These are phyloP conservation scores for Rutpela maculata DNA, from an alignment of 2,888 invertebrate genomes.

Conservation along the genomic window DNA sequence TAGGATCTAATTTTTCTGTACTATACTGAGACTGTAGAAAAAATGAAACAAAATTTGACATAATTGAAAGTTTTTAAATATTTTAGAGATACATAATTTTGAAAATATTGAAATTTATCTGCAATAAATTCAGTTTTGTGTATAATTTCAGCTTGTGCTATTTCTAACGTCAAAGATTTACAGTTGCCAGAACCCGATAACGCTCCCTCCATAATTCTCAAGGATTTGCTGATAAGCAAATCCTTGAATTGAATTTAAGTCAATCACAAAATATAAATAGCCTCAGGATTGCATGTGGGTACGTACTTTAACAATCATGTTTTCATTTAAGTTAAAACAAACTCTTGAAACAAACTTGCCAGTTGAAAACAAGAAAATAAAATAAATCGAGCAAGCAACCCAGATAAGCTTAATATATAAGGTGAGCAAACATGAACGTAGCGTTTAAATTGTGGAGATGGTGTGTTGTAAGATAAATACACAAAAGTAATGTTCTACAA, in stretches of 20 bases:
- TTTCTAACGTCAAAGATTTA: not conserved
- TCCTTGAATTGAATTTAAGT: conserved; percentile 33
- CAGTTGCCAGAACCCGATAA: not conserved
- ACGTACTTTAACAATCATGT: conserved; percentile 20
- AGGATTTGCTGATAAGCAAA: conserved; percentile 11
- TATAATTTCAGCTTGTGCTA: too few relatives aligned
- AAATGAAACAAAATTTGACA: too few relatives aligned
- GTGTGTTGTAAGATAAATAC: not conserved
- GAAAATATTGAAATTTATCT: too few relatives aligned
- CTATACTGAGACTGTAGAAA: too few relatives aligned
- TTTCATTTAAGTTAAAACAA: conserved; percentile 14
- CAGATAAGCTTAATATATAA: conserved; percentile 14
- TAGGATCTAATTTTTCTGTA: too few relatives aligned
- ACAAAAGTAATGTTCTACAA: not conserved
- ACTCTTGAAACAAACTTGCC: conserved; percentile 7
- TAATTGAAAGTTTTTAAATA: too few relatives aligned
- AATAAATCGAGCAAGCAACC: not conserved
- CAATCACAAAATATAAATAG: conserved; percentile 37
- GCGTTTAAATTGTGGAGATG: not conserved
- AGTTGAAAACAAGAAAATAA: conserved; percentile 19
- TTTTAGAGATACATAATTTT: too few relatives aligned
- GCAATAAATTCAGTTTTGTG: too few relatives aligned
- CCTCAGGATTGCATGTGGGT: conserved; percentile 12
- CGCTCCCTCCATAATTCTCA: not conserved
- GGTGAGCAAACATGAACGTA: not conserved